Evolutionary conservation across 2,888 invertebrate species (phyloP).

Genomic region (Macrosiphum euphorbiae): DNA sequence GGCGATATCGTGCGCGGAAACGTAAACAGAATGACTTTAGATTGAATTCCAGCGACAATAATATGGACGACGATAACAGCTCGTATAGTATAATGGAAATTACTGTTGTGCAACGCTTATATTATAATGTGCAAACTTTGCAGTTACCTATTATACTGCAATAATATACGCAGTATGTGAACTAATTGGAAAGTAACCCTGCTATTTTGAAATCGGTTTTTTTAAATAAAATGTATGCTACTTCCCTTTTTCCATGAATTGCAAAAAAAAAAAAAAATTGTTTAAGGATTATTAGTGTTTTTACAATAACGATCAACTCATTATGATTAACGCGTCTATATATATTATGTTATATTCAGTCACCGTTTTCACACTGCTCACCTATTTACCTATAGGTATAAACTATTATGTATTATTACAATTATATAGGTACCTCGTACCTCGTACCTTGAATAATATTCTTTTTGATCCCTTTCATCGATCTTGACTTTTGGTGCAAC

Average conservation of each 20-base stretch:
- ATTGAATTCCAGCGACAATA: background rate
- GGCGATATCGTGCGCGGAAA: background rate
- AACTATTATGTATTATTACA: background rate
- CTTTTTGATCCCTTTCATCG: background rate
- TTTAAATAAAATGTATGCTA: background rate
- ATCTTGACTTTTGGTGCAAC: background rate
- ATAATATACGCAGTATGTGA: background rate
- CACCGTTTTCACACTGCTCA: background rate
- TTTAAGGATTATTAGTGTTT: background rate
- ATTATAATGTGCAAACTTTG: background rate
- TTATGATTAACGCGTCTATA: no score
- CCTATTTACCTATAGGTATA: background rate
- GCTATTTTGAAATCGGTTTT: background rate
- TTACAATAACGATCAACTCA: background rate
- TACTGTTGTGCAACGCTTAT: background rate
- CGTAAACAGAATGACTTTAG: background rate
- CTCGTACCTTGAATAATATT: background rate
- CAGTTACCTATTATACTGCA: background rate
- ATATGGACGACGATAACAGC: background rate
- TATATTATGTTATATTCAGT: background rate
- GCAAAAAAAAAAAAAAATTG: background rate
- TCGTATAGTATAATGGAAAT: background rate
- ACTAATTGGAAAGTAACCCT: background rate
- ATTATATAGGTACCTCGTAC: background rate
- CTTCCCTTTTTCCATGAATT: background rate